Base-by-base conservation (phyloP, 2,797 vertebrate species). In the Gephyroberyx darwinii region DNA sequence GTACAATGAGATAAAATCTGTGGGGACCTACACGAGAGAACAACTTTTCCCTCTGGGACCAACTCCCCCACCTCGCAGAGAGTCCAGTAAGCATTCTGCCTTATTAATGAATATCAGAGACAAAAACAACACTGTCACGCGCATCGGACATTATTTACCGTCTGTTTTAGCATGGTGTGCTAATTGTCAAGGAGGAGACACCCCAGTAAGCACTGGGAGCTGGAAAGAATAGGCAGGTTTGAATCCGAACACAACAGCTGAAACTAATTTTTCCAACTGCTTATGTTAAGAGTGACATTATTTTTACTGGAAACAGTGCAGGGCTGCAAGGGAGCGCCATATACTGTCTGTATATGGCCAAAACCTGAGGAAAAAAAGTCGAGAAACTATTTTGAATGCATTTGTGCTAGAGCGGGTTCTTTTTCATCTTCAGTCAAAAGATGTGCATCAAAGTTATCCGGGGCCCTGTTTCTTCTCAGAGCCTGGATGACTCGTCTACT, bases 281-380 rank as follows among this genome's bases (percentile, higher is more conserved):
- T 92, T 93, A 93, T 84, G 88, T 91, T 92, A 92, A 80, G 80
- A 8, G 82, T 94, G 93, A 93, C 92, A 94, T 83, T 90, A 92
- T 91, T 93, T 93, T 90, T 84, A 90, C 80, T 91, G 88, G 93
- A 93, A 93, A 93, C 87, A 91, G 90, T 71, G 80, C 92, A 93
- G 93, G 86, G 80, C 77, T 55, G 50, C 77, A 69, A 81, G 77
- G 77, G 62, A 79, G 78, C 33, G 74, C 77, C 80, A 78, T 76
- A 59, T 76, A 64, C 75, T 92, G 90, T 89, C 93, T 94, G 91
- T 94, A 94, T 94, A 94, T 92, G 94, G 94, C 88, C 84, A 94
- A 90, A 94, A 91, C 75, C 80, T 75, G 76, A 80, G 81, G 1
- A 26, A 78, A 91, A 93, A 94, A 92, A 88, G 86, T 81, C 84